Evolutionary conservation across 2,797 vertebrate genomes (phyloP).

Genomic region (Myiotriccus ornatus): DNA sequence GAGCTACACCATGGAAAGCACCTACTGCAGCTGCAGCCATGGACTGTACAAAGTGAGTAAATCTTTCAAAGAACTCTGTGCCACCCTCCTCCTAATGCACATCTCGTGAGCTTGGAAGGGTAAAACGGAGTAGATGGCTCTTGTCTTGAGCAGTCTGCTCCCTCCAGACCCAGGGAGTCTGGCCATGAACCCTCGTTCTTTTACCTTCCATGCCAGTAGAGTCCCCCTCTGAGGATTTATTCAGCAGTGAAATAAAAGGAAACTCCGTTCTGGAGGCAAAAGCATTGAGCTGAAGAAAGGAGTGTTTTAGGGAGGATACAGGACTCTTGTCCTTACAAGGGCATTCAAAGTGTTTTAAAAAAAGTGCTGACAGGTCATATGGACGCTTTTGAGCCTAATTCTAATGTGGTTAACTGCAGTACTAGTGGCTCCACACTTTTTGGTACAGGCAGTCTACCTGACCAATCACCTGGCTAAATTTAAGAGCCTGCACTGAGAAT

Average conservation of each 20-base stretch:
- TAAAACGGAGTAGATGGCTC: fast-evolving
- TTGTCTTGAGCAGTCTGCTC: background rate
- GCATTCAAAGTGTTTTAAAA: background rate
- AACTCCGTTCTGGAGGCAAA: background rate
- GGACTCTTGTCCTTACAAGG: background rate
- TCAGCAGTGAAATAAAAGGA: background rate
- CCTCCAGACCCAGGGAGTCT: background rate
- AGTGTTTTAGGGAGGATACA: background rate
- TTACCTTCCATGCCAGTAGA: background rate
- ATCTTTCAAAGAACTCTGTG: background rate
- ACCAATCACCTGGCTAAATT: background rate
- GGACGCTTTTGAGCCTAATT: background rate
- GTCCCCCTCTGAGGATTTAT: background rate
- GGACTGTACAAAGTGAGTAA: slow-evolving; percentile 87
- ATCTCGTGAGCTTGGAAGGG: background rate
- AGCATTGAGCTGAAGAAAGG: background rate
- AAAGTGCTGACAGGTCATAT: background rate
- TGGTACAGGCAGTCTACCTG: background rate
- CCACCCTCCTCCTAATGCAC: background rate
- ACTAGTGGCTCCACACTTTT: background rate
- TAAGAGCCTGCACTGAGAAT: background rate
- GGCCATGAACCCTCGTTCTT: background rate
- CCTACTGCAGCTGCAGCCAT: slow-evolving; percentile 90
- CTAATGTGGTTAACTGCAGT: background rate
- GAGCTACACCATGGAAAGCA: slow-evolving; percentile 96